phyloP scores from a whole-genome alignment of 2,888 invertebrate species.

The Frankliniella fusca region DNA sequence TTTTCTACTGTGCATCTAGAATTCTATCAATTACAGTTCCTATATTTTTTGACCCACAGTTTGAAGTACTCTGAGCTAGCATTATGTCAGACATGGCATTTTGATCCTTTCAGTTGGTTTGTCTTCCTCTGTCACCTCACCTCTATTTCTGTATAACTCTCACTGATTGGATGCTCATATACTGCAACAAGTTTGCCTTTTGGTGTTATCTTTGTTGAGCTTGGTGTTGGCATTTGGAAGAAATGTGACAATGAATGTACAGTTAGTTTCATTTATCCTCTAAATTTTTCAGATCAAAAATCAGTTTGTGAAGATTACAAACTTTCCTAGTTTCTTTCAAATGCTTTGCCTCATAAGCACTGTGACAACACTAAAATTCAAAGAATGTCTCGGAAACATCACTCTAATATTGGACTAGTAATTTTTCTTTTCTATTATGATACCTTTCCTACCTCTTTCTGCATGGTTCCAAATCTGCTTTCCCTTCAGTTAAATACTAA shows the following conservation, averaged over 20 bases:
- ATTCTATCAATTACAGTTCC: constrained; percentile 23
- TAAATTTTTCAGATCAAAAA: background rate
- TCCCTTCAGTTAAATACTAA: no score
- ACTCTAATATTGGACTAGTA: no score
- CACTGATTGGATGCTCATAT: background rate
- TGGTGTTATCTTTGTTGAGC: background rate
- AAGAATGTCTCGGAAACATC: no score
- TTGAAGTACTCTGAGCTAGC: background rate
- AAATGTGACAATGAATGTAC: background rate
- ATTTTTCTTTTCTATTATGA: no score
- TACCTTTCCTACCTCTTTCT: no score
- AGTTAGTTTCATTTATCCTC: no score
- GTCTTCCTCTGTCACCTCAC: background rate
- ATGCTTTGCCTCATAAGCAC: no score
- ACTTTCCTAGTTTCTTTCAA: no score
- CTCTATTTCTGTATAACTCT: background rate
- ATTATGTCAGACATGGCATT: background rate
- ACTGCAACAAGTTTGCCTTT: background rate
- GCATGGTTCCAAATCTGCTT: no score
- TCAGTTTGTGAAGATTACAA: background rate
- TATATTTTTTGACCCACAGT: constrained; percentile 23
- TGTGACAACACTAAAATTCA: no score
- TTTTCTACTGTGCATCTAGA: constrained; percentile 25
- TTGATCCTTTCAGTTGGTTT: constrained; percentile 3
- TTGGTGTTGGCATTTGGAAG: background rate